A percentile compares a stretch with the other conserved stretches of the same genome.
Evolutionary conservation across 2,888 invertebrate genomes (phyloP).

Genomic region (Julus scanicus): DNA sequence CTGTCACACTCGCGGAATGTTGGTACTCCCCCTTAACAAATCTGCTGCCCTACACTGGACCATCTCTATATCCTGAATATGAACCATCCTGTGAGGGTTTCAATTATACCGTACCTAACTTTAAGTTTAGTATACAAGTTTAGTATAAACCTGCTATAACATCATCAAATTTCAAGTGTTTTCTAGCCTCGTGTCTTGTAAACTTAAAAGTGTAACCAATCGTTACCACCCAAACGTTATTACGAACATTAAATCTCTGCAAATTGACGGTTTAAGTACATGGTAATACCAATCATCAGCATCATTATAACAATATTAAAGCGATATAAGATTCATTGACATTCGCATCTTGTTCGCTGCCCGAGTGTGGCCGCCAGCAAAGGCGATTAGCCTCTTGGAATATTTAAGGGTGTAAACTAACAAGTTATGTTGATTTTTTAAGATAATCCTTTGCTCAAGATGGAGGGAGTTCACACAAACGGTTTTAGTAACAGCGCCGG

Average conservation of each 20-base stretch:
- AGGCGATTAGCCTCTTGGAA: background rate
- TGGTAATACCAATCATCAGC: constrained; percentile 10
- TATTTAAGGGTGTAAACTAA: background rate
- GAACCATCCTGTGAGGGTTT: no score
- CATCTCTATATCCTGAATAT: no score
- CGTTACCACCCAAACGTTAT: background rate
- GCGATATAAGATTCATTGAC: constrained; percentile 19
- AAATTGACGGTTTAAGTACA: background rate
- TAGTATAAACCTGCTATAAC: no score
- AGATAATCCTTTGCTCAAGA: background rate
- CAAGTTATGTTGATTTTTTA: background rate
- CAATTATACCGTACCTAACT: no score
- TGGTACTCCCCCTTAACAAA: no score
- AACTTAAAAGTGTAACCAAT: background rate
- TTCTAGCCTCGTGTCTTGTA: background rate
- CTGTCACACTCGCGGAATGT: no score
- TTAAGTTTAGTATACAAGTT: no score
- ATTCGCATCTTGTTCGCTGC: background rate
- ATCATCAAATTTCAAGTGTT: no score
- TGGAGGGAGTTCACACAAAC: background rate
- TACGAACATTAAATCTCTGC: background rate
- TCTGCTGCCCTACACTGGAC: no score
- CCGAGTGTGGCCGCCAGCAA: background rate
- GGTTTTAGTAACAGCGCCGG: constrained; percentile 7
- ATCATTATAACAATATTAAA: background rate